phyloP scores from a whole-genome alignment of 2,113 vertebrate genomes.

The zebrafish (Danio rerio) region DNA sequence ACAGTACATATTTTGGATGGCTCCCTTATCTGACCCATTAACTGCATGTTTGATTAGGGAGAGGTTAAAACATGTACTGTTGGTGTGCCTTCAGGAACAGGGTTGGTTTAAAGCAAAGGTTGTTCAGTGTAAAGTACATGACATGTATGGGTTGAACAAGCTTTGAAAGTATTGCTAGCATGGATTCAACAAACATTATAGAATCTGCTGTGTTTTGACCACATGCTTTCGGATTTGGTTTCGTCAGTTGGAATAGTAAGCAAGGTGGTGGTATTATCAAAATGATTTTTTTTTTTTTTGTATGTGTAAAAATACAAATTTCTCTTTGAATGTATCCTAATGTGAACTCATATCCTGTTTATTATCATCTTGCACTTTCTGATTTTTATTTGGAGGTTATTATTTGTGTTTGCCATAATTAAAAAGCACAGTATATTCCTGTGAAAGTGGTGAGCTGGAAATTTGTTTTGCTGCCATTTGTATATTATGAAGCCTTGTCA shows the following conservation, averaged over 20 bases:
- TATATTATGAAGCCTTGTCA: neutral
- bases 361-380: constrained; percentile 42
- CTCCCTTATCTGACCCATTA: too few species aligned
- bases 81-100: too few species aligned
- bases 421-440: constrained; percentile 46
- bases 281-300: neutral
- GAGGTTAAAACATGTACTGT: too few species aligned
- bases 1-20: too few species aligned
- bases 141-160: neutral
- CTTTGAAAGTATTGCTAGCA: neutral
- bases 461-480: constrained; percentile 4
- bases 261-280: neutral
- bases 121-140: too few species aligned
- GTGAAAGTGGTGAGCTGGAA: neutral
- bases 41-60: too few species aligned
- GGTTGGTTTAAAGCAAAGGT: too few species aligned
- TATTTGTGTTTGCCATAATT: constrained; percentile 47
- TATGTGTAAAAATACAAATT: constrained; percentile 15
- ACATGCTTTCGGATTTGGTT: neutral
- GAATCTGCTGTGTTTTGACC: neutral
- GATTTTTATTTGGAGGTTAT: constrained; percentile 38
- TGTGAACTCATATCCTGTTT: constrained; percentile 41
- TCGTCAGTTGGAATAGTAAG: neutral
- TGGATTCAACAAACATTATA: neutral
- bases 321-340: constrained; percentile 35